Evolutionary conservation across 2,113 vertebrate genomes (phyloP).

Genomic region (Cygnus atratus): DNA sequence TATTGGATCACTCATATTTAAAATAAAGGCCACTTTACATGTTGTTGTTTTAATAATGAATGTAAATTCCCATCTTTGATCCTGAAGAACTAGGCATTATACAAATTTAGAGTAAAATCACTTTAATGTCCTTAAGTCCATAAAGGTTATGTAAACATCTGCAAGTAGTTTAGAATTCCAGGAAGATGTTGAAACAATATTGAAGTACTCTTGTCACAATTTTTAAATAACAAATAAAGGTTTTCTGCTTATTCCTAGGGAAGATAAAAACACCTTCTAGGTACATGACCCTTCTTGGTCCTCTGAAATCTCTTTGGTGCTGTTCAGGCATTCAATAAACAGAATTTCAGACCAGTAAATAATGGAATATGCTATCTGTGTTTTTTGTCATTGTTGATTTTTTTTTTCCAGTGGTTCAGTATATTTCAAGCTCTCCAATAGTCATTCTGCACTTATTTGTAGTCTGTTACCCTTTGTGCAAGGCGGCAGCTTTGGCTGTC

Average conservation of each 20-base stretch:
- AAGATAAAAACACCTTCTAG: not conserved
- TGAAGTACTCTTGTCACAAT: not conserved
- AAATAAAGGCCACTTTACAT: not conserved
- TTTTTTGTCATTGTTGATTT: not conserved
- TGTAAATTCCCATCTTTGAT: not conserved
- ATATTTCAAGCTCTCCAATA: not conserved
- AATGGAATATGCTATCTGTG: not conserved
- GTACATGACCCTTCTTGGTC: not conserved
- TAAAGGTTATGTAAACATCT: not conserved
- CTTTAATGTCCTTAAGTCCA: not conserved
- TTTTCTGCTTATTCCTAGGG: not conserved
- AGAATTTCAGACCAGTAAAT: not conserved
- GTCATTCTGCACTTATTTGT: not conserved
- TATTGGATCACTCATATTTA: not conserved
- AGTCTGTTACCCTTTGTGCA: not conserved
- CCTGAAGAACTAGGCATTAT: not conserved
- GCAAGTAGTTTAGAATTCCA: not conserved
- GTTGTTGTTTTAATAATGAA: not conserved
- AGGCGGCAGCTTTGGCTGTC: not conserved
- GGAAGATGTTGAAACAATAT: not conserved
- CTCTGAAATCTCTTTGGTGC: not conserved
- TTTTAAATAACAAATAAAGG: not conserved
- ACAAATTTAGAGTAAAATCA: not conserved
- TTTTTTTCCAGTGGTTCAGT: not conserved
- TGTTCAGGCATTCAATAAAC: not conserved